Base-by-base conservation (phyloP, 1,140 invertebrate genomes). In the Zaprionus vittiger region DNA sequence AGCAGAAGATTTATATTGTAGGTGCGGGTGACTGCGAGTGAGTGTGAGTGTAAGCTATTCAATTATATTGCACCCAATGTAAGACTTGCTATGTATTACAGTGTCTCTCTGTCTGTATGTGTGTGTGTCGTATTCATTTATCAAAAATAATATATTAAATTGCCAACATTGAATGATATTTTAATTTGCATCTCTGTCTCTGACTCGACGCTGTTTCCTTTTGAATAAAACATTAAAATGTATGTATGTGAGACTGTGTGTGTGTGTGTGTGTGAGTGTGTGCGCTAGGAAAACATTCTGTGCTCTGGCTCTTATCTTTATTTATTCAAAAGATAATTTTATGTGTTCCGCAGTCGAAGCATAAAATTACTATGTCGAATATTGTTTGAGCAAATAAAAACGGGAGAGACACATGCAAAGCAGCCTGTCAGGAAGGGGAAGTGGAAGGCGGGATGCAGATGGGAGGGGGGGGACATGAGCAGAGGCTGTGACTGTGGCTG, bases 251-350 rank as follows among this genome's bases (percentile, higher is more conserved):
- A 22, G 31, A 28, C 44, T 63, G 52, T 61, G 15, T 66, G 49
- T 26, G 54, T 63, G 52, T 61, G 15, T 66, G 49, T 26, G 47
- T 54, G 47, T 24, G 55, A 49, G 59, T 73, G 66, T 84, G 66
- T 73, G 64, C 54, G 28, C 47, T 72, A 56, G 61, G 73, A 69
- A 74, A 78, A 78, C 76, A 78, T 78, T 78, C 63, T 68, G 54
- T 67, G 73, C 73, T 72, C 62, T 79, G 68, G 67, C 85, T 90
- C 85, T 90, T 90, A 90, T 90, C 85, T 90, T 90, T 90, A 90
- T 90, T 90, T 90, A 90, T 90, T 90, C 85, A 90, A 90, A 90
- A 90, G 85, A 90, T 90, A 90, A 90, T 90, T 90, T 90, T 90
- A 90, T 90, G 86, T 90, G 85, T 90, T 90, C 86, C 85, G 85